Conservation (phyloP, 2,797 vertebrate species). For the Anguilla obscura region DNA sequence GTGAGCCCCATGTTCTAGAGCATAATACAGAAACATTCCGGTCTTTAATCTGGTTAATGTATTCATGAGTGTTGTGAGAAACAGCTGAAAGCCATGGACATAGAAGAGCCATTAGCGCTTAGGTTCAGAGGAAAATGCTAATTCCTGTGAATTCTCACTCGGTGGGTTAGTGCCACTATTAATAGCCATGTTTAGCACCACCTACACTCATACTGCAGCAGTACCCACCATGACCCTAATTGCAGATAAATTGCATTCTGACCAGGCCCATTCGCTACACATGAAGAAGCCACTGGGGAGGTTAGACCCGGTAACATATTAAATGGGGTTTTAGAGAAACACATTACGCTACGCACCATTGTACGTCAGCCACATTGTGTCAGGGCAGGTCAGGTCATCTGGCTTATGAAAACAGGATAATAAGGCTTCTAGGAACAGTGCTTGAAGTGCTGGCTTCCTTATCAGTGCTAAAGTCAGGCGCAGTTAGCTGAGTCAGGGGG, state of each 20-base stretch:
- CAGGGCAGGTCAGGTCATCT: not conserved
- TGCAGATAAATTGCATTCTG: not conserved
- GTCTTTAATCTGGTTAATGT: not conserved
- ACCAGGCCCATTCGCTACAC: not conserved
- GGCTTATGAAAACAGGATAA: not conserved
- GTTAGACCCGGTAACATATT: not conserved
- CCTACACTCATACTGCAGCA: not conserved
- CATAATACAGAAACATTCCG: not conserved
- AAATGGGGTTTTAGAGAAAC: not conserved
- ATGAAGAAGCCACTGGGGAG: not conserved
- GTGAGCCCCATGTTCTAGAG: not conserved
- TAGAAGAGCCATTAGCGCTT: not conserved
- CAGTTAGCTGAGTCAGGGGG: not conserved
- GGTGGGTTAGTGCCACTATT: not conserved
- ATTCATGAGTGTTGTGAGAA: not conserved
- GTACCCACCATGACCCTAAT: not conserved
- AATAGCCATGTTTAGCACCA: not conserved
- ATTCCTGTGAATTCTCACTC: not conserved
- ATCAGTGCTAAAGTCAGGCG: not conserved
- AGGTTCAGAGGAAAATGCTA: not conserved
- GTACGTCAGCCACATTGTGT: not conserved
- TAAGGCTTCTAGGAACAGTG: not conserved
- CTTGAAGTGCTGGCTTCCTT: not conserved
- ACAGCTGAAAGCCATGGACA: not conserved
- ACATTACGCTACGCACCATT: not conserved